phyloP scores from a whole-genome alignment of 37 sponge, comb jelly and placozoan genomes.

The Cliona cf. orientalis region DNA sequence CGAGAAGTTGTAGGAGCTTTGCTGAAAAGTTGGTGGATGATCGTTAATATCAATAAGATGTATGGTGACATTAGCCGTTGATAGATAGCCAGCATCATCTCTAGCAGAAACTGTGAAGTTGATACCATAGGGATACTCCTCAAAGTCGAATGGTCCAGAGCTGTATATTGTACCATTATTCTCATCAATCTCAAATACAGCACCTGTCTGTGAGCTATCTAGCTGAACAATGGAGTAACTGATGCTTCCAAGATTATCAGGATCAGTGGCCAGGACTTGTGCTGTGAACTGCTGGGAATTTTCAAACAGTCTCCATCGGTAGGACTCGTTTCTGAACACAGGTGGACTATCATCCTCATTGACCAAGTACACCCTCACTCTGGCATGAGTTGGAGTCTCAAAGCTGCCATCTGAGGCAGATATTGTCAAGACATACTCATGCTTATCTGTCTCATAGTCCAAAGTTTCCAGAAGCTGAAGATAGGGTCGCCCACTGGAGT shows the following conservation, averaged over 20 bases:
- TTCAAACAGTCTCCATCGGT: slow-evolving; percentile 61
- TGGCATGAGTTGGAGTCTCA: slow-evolving; percentile 6
- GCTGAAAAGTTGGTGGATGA: slow-evolving; percentile 44
- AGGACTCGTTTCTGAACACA: slow-evolving; percentile 33
- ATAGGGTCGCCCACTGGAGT: slow-evolving; percentile 13
- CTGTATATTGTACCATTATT: slow-evolving; percentile 45
- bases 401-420: slow-evolving; percentile 45
- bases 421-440: slow-evolving; percentile 31
- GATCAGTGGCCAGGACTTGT: slow-evolving; percentile 47
- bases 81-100: slow-evolving; percentile 16
- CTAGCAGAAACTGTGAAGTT: slow-evolving; percentile 19
- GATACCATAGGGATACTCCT: slow-evolving; percentile 15
- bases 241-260: slow-evolving; percentile 22
- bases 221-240: slow-evolving; percentile 47
- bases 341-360: slow-evolving; percentile 71
- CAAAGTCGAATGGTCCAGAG: slow-evolving; percentile 64
- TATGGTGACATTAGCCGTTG: slow-evolving; percentile 6
- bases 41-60: slow-evolving; percentile 58
- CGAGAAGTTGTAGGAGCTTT: slow-evolving; percentile 7
- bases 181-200: slow-evolving; percentile 36
- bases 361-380: slow-evolving; percentile 44
- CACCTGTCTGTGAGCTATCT: not conserved
- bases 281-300: slow-evolving; percentile 34
- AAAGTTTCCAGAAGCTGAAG: slow-evolving; percentile 32
- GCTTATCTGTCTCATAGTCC: slow-evolving; percentile 66